These are phyloP conservation scores for Orientallactaga bullata DNA, from an alignment of 2,113 vertebrate genomes.

Conservation along the genomic window DNA sequence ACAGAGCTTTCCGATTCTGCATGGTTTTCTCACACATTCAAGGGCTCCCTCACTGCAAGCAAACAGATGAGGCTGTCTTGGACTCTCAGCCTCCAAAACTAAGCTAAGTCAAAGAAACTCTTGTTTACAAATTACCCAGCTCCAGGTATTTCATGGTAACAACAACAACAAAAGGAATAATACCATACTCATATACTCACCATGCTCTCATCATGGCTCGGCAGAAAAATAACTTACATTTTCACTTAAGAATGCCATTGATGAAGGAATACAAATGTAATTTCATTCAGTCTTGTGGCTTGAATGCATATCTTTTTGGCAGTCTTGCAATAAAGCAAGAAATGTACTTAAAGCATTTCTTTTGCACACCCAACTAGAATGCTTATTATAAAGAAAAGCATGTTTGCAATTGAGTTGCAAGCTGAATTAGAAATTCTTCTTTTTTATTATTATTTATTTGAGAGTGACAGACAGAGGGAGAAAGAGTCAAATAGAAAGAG, in stretches of 20 bases:
- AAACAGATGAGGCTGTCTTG: background rate
- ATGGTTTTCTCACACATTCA: background rate
- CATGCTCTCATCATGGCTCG: background rate
- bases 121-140: background rate
- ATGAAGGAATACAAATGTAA: background rate
- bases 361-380: background rate
- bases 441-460: too few relatives aligned
- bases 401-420: background rate
- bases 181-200: background rate
- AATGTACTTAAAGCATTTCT: background rate
- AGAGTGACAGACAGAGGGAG: too few relatives aligned
- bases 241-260: background rate
- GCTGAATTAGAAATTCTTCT: background rate
- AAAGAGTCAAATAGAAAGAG: too few relatives aligned
- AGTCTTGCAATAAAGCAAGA: background rate
- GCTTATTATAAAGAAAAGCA: background rate
- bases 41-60: background rate
- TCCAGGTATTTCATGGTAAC: background rate
- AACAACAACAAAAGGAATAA: background rate
- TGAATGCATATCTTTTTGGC: background rate
- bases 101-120: background rate
- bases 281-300: slow-evolving; percentile 4
- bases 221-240: background rate
- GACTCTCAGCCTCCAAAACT: background rate
- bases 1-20: background rate